phyloP scores from a whole-genome alignment of 2,797 vertebrate species.

The Rhinophrynus dorsalis region DNA sequence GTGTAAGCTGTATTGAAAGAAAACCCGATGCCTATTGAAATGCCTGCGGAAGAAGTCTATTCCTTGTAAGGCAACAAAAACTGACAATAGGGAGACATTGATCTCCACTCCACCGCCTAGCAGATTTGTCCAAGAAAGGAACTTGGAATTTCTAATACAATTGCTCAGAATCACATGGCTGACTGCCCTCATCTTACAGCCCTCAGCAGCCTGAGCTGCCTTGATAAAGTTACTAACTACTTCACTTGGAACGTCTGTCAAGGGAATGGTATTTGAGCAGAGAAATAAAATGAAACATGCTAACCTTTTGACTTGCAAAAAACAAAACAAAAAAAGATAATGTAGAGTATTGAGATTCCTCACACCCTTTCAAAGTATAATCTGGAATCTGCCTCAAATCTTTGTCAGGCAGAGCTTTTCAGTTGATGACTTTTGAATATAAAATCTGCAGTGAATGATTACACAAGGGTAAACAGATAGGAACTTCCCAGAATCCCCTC shows the following conservation, averaged over 20 bases:
- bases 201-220: not conserved
- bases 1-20: not conserved
- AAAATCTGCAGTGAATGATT: no score
- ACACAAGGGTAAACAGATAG: no score
- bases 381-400: not conserved
- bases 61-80: not conserved
- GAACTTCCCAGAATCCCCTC: no score
- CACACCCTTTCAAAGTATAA: not conserved
- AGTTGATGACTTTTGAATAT: no score
- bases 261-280: slow-evolving; percentile 5
- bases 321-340: no score
- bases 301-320: not conserved
- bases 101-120: not conserved
- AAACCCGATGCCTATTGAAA: not conserved
- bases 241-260: slow-evolving; percentile 1
- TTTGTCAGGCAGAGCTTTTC: no score
- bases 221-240: slow-evolving; percentile 10
- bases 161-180: slow-evolving; percentile 13
- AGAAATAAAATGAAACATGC: not conserved
- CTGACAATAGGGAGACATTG: slow-evolving; percentile 1
- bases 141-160: not conserved
- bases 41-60: not conserved
- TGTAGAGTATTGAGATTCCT: not conserved
- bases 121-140: slow-evolving; percentile 5
- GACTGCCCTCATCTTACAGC: not conserved